Base-by-base conservation (phyloP, 2,888 invertebrate species). In the Leptura quadrifasciata region DNA sequence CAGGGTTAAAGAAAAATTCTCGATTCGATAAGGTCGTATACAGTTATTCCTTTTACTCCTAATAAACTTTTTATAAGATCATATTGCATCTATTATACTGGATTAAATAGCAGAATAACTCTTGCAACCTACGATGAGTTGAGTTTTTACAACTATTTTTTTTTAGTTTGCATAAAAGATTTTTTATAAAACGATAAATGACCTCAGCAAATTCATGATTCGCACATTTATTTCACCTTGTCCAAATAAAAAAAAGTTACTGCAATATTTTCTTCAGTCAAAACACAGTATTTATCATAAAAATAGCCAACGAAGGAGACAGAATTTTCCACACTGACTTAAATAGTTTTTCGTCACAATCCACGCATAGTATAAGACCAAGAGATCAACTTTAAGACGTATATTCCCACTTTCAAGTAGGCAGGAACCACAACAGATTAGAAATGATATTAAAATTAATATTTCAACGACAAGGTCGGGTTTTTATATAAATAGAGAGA, bases 401-500 rank as follows among this genome's bases (percentile, higher is more conserved):
- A 35, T 63, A 18, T 27, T 60, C 39, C 63, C 20, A 61, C 31
- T 54, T 54, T 35, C 17, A 57, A 27, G 71, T 71, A 71, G 60
- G 63, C 35, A 54, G 54, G 71, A 54, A 61, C 60, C 63, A 54
- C 31, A 55, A n/a, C 63, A 63, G 55, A 35, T 72, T 63, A 54
- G 54, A 35, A 24, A 35, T 57, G 72, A 63, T 64, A 72, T 31
- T 55, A 63, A 55, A 72, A 54, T 55, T 63, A 47, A 61, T 61
- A 72, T 21, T 27, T 35, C n/a, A 63, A 72, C 9, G 20, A 31
- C 72, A 72, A 72, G 72, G 72, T n/a, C 72, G 27, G 18, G 9
- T 35, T 18, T 54, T 63, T 55, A 64, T 72, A 72, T 72, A 72
- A 72, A 72, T 72, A 72, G 72, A 21, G 55, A 64, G 64, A 72